These are phyloP conservation scores for Solen grandis DNA, from an alignment of 1,140 invertebrate genomes.

Conservation along the genomic window DNA sequence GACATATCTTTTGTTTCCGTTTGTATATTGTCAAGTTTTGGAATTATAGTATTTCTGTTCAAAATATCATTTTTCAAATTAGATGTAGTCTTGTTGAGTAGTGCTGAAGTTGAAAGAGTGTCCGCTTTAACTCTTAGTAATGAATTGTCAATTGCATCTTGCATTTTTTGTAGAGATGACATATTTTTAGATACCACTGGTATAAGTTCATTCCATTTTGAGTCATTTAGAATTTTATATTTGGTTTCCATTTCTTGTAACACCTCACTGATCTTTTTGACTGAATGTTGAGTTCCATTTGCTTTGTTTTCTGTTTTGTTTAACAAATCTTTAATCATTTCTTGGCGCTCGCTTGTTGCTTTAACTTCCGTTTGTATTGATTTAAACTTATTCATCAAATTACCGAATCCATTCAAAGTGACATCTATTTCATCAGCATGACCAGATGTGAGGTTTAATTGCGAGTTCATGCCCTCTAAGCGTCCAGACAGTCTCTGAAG, in stretches of 20 bases:
- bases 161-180: not conserved
- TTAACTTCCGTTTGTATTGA: not conserved
- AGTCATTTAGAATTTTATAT: slow-evolving; percentile 18
- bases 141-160: slow-evolving; percentile 1
- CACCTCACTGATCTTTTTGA: no score
- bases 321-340: not conserved
- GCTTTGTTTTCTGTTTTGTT: not conserved
- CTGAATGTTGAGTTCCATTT: not conserved
- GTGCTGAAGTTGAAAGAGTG: no score
- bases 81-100: no score
- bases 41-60: no score
- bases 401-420: not conserved
- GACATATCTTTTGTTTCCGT: no score
- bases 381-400: slow-evolving; percentile 33
- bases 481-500: no score
- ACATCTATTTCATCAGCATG: not conserved
- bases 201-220: slow-evolving; percentile 1
- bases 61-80: no score
- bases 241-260: slow-evolving; percentile 5
- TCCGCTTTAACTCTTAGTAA: no score
- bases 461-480: no score
- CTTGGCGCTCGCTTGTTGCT: not conserved
- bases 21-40: no score
- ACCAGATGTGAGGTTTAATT: no score
- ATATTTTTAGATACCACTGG: not conserved